phyloP scores from a whole-genome alignment of 2,113 vertebrate genomes.

The Glareola pratincola region DNA sequence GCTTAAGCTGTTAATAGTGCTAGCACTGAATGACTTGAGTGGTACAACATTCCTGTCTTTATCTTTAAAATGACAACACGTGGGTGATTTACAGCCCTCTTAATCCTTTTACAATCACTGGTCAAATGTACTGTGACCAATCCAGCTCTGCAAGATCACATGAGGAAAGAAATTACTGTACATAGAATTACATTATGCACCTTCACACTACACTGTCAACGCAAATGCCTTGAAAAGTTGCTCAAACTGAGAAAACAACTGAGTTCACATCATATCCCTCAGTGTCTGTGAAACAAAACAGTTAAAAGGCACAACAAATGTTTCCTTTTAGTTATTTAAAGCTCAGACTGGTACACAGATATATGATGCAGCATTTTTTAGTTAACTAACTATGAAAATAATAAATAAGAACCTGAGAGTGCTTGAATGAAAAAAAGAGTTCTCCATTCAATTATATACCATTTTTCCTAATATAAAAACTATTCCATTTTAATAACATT shows the following conservation, averaged over 20 bases:
- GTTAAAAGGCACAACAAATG: not conserved
- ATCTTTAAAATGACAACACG: slow-evolving; percentile 64
- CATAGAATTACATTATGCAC: not conserved
- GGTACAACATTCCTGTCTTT: slow-evolving; percentile 60
- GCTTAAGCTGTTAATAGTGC: slow-evolving; percentile 41
- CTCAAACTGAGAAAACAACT: not conserved
- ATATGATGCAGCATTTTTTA: not conserved
- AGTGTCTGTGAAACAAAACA: not conserved
- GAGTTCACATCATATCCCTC: not conserved
- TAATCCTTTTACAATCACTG: slow-evolving; percentile 62
- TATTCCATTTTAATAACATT: not conserved
- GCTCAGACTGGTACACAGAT: not conserved
- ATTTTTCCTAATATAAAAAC: not conserved
- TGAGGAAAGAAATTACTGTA: slow-evolving; percentile 31
- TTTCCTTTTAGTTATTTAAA: not conserved
- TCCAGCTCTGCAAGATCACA: slow-evolving; percentile 31
- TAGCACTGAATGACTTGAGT: slow-evolving; percentile 35
- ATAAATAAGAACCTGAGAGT: not conserved
- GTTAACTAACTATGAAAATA: not conserved
- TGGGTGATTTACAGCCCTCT: slow-evolving; percentile 58
- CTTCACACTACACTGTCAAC: slow-evolving; percentile 33
- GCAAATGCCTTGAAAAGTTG: not conserved
- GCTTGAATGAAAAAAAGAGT: not conserved
- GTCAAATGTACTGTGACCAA: slow-evolving; percentile 44
- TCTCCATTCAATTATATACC: not conserved